Percentiles rank a stretch among this genome's conserved stretches.
Conservation (phyloP, 2,888 invertebrate genomes). For the Habrosyne pyritoides region DNA sequence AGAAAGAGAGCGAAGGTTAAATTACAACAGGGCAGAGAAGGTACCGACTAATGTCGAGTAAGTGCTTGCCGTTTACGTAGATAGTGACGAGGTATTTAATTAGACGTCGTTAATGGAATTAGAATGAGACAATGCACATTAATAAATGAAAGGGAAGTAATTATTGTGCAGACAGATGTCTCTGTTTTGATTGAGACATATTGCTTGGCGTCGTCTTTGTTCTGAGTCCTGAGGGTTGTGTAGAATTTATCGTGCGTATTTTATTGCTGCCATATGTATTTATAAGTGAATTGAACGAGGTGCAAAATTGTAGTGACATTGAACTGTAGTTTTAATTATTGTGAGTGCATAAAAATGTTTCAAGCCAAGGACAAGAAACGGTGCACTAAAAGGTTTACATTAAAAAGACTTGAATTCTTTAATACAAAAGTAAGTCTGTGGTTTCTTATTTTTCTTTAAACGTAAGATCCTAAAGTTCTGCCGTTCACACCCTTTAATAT, state of each 20-base stretch:
- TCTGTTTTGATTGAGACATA: constrained; percentile 59
- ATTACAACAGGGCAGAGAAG: constrained; percentile 15
- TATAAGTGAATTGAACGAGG: neutral
- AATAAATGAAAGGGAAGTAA: constrained; percentile 60
- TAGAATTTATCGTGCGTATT: neutral
- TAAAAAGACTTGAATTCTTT: neutral
- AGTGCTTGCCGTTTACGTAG: neutral
- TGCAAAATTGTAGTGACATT: neutral
- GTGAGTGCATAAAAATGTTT: neutral
- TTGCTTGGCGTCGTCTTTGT: constrained; percentile 43
- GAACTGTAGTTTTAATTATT: neutral
- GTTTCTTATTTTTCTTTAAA: constrained; percentile 20
- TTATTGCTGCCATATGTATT: neutral
- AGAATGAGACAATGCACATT: constrained; percentile 63
- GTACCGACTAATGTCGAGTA: neutral
- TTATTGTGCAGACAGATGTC: constrained; percentile 48
- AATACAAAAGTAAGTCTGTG: neutral
- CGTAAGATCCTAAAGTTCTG: constrained; percentile 19
- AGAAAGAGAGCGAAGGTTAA: constrained; percentile 14
- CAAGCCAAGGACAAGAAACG: neutral
- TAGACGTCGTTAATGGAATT: constrained; percentile 64
- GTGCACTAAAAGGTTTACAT: neutral
- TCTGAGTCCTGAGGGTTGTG: constrained; percentile 18
- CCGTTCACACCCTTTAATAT: constrained; percentile 28
- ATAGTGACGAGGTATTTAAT: constrained; percentile 20